A percentile compares a stretch with the other conserved stretches of the same genome.
phyloP scores from a whole-genome alignment of 2,113 vertebrate species.

The Chaetodon auriga region DNA sequence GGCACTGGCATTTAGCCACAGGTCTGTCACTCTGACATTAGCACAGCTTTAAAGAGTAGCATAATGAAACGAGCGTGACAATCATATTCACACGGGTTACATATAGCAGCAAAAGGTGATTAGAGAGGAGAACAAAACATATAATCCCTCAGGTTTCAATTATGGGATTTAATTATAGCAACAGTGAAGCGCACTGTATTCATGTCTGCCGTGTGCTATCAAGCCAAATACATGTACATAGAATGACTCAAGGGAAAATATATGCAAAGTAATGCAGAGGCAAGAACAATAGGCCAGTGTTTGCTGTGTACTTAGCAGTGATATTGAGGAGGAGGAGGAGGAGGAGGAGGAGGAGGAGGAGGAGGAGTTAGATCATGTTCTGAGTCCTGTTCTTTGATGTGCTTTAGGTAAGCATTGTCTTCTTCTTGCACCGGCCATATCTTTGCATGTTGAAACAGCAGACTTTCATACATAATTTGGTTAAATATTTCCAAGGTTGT shows the following conservation, averaged over 20 bases:
- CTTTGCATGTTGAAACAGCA: not conserved
- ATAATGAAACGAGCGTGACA: constrained; percentile 18
- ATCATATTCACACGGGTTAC: constrained; percentile 12
- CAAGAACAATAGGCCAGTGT: constrained; percentile 28
- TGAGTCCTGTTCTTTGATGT: not conserved
- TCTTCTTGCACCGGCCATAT: not conserved
- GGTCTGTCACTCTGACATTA: constrained; percentile 26
- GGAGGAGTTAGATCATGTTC: not conserved
- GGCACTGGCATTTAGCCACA: constrained; percentile 18
- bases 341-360: not conserved
- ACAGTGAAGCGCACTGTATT: constrained; percentile 30
- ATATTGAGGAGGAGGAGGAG: constrained; percentile 1
- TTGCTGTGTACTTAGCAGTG: constrained; percentile 20
- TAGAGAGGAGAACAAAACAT: constrained; percentile 46
- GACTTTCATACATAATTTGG: not conserved
- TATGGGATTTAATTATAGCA: constrained; percentile 65
- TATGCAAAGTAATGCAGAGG: constrained; percentile 62
- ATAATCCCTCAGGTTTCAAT: constrained; percentile 67
- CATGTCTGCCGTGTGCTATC: constrained; percentile 33
- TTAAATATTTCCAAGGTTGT: not conserved
- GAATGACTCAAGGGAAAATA: constrained; percentile 59
- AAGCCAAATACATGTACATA: constrained; percentile 42
- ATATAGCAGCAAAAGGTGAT: constrained; percentile 31
- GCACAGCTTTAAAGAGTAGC: constrained; percentile 10
- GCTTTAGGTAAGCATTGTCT: not conserved